Evolutionary conservation across 1,140 invertebrate species (phyloP).

Genomic region (Agrypnia vestita): DNA sequence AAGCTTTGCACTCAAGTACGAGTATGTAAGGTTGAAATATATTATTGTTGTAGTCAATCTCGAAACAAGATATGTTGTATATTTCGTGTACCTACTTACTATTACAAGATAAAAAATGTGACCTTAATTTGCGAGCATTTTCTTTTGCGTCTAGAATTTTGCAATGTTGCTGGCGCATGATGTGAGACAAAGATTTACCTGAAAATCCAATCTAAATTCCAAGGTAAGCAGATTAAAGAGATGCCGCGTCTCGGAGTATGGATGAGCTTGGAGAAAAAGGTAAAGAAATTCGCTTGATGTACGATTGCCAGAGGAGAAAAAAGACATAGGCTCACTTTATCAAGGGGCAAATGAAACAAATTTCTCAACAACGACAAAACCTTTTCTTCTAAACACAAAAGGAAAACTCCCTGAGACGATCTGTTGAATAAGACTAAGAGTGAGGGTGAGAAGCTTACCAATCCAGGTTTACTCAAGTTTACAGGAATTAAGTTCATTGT

Average conservation of each 20-base stretch:
- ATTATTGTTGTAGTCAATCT: too few species aligned
- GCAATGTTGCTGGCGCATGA: too few species aligned
- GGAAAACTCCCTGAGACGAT: too few species aligned
- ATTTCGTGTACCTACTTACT: too few species aligned
- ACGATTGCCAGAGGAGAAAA: neutral
- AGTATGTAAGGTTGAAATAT: too few species aligned
- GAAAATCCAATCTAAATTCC: slow-evolving; percentile 11
- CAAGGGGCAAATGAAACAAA: neutral
- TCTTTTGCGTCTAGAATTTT: too few species aligned
- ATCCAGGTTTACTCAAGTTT: neutral
- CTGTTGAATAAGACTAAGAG: neutral
- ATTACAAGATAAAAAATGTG: too few species aligned
- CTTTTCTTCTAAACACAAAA: neutral
- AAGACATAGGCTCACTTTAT: neutral
- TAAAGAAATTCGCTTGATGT: slow-evolving; percentile 2
- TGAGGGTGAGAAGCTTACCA: neutral
- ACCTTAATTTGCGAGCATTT: too few species aligned
- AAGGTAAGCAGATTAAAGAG: neutral
- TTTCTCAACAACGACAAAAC: slow-evolving; percentile 7
- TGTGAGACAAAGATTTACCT: neutral
- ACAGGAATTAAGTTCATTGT: too few species aligned
- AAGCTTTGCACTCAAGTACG: too few species aligned
- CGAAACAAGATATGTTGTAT: too few species aligned
- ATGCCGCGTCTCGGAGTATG: neutral
- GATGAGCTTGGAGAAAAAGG: slow-evolving; percentile 23